Conservation (phyloP, 2,113 vertebrate species). For the Anguilla rostrata region DNA sequence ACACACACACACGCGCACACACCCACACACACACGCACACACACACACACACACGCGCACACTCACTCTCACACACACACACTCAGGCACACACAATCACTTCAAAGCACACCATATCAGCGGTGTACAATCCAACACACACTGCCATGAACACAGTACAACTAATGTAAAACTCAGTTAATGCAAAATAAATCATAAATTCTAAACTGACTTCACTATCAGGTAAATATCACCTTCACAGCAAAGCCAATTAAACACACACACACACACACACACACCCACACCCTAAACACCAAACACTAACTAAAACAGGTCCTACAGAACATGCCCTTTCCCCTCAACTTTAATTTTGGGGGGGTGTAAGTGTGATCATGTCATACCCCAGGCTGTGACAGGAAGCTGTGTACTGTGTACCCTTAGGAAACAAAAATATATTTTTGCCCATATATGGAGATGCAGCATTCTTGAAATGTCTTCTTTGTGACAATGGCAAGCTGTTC, state of each 20-base stretch:
- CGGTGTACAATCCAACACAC: background rate
- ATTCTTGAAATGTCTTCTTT: too few relatives aligned
- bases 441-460: too few relatives aligned
- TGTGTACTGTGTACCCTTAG: too few relatives aligned
- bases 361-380: background rate
- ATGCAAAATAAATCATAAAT: background rate
- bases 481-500: too few relatives aligned
- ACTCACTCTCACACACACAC: too few relatives aligned
- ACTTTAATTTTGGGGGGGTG: background rate
- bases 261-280: background rate
- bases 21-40: too few relatives aligned
- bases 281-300: background rate
- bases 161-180: background rate
- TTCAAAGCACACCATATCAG: background rate
- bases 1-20: background rate
- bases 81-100: background rate
- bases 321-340: conserved; percentile 12
- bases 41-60: background rate
- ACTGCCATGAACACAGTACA: background rate
- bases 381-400: background rate
- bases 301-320: conserved; percentile 20
- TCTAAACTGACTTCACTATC: background rate
- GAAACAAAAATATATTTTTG: too few relatives aligned
- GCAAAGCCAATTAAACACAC: background rate
- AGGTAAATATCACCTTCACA: background rate